phyloP scores from a whole-genome alignment of 2,113 vertebrate genomes.

The Oryzias celebensis region DNA sequence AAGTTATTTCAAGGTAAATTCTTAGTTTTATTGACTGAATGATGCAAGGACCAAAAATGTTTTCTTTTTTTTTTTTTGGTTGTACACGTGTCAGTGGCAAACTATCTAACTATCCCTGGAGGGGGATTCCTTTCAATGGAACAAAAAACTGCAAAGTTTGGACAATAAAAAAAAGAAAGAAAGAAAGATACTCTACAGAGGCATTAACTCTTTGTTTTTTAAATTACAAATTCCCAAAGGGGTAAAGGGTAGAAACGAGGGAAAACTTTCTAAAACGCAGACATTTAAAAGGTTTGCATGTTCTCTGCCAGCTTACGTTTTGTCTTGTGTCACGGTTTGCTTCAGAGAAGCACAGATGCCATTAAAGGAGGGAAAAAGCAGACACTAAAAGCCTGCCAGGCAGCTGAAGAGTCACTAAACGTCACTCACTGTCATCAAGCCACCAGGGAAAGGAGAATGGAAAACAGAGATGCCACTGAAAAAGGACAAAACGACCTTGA shows the following conservation, averaged over 20 bases:
- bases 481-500: conserved; percentile 18
- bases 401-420: conserved; percentile 39
- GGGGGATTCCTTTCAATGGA: too few relatives aligned
- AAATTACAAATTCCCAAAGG: too few relatives aligned
- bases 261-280: conserved; percentile 41
- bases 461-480: conserved; percentile 10
- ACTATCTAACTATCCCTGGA: too few relatives aligned
- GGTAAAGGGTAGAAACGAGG: neutral
- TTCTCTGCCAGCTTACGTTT: conserved; percentile 57
- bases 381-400: conserved; percentile 8
- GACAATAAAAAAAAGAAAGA: too few relatives aligned
- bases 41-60: too few relatives aligned
- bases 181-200: too few relatives aligned
- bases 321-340: conserved; percentile 59
- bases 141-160: too few relatives aligned
- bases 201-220: too few relatives aligned
- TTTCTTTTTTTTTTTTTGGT: too few relatives aligned
- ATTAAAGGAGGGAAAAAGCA: conserved; percentile 21
- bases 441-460: conserved; percentile 18
- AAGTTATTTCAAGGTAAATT: too few relatives aligned
- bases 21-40: too few relatives aligned
- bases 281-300: conserved; percentile 55
- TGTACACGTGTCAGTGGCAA: too few relatives aligned
- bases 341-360: conserved; percentile 34
- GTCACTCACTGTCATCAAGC: conserved; percentile 52